These are phyloP conservation scores for Mythimna ferrago DNA, from an alignment of 2,888 invertebrate species.

Conservation along the genomic window DNA sequence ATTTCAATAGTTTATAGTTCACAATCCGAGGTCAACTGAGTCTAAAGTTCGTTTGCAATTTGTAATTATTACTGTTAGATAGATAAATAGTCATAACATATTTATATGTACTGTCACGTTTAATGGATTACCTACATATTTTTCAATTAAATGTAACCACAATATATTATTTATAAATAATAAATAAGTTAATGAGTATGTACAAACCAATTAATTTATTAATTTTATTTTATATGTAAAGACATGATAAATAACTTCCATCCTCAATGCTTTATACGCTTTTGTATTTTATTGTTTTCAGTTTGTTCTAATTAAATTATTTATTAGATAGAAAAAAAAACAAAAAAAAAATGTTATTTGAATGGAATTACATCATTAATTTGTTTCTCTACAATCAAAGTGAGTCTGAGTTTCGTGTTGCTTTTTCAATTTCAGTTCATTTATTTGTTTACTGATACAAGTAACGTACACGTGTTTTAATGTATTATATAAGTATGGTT, in stretches of 20 bases:
- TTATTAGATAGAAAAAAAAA: no score
- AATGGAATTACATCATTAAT: neutral
- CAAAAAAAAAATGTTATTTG: no score
- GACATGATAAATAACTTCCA: no score
- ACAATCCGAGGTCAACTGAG: conserved; percentile 42
- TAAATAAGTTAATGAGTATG: no score
- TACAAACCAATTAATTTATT: no score
- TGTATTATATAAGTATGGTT: conserved; percentile 15
- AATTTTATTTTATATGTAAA: no score
- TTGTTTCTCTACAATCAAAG: neutral
- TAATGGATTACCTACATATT: conserved; percentile 5
- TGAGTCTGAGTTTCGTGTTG: neutral
- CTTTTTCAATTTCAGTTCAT: neutral
- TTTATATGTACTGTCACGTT: conserved; percentile 16
- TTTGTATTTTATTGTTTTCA: no score
- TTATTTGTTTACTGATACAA: neutral
- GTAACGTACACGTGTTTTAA: conserved; percentile 9
- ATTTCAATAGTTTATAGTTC: conserved; percentile 45
- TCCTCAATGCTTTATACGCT: no score
- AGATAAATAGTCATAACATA: conserved; percentile 15
- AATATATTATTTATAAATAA: neutral
- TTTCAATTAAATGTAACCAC: neutral
- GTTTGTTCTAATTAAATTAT: no score
- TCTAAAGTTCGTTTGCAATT: conserved; percentile 57
- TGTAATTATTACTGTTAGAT: conserved; percentile 20